Percentiles rank a stretch among this genome's conserved stretches.
phyloP scores from a whole-genome alignment of 2,888 invertebrate genomes.

The Sphaerophoria rueppellii region DNA sequence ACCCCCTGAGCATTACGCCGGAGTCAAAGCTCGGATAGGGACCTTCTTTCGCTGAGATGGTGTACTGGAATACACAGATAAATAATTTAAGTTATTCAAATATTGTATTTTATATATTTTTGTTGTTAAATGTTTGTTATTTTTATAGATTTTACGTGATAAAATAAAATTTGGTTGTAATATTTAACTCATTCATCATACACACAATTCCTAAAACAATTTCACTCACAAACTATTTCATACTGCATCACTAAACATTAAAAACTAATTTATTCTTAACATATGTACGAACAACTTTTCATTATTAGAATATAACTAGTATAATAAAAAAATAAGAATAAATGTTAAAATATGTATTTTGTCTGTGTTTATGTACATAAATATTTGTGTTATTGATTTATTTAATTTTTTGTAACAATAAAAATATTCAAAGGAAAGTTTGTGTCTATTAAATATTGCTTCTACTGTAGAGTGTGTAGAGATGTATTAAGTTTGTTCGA shows the following conservation, averaged over 20 bases:
- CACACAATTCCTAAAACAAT: conserved; percentile 59
- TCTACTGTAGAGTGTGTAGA: no score
- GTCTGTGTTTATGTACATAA: conserved; percentile 68
- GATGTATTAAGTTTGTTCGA: no score
- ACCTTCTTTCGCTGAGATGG: no score
- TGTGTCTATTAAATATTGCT: neutral
- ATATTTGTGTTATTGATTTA: conserved; percentile 53
- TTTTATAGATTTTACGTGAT: conserved; percentile 19
- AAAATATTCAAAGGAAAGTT: conserved; percentile 41
- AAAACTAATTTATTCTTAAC: neutral
- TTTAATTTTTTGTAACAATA: conserved; percentile 66
- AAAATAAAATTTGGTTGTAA: conserved; percentile 59
- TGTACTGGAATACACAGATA: no score
- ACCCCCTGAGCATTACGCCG: no score
- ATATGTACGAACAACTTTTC: conserved; percentile 11
- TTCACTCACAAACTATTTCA: conserved; percentile 33
- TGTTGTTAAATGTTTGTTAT: conserved; percentile 44
- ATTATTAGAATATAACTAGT: neutral
- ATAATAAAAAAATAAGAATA: conserved; percentile 28
- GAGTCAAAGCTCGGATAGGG: no score
- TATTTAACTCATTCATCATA: conserved; percentile 28
- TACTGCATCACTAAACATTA: conserved; percentile 11
- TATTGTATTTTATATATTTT: conserved; percentile 3
- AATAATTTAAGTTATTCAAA: conserved; percentile 6
- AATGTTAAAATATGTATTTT: conserved; percentile 56